Conservation (phyloP, 2,888 invertebrate species). For the Hirudinaria manillensis region DNA sequence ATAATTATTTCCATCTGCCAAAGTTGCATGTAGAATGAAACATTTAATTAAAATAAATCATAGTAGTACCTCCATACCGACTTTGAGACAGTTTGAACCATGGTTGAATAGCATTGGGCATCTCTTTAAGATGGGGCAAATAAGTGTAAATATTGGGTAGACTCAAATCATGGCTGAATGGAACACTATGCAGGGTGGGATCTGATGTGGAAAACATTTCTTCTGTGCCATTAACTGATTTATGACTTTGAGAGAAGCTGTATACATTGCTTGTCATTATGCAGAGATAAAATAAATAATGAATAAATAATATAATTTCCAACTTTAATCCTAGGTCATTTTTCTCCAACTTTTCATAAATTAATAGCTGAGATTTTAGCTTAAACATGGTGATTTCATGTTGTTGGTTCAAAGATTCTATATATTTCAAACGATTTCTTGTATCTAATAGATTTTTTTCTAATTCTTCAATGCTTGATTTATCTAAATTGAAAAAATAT, state of each 20-base stretch:
- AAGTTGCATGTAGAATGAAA: constrained; percentile 4
- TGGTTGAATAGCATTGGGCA: constrained; percentile 70
- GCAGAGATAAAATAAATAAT: background rate
- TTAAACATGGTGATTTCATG: constrained; percentile 56
- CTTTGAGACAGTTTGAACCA: constrained; percentile 71
- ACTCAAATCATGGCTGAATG: constrained; percentile 56
- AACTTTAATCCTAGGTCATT: background rate
- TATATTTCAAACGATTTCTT: constrained; percentile 70
- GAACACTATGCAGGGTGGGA: constrained; percentile 1
- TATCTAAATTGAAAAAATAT: constrained; percentile 12
- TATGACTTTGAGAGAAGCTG: constrained; percentile 2
- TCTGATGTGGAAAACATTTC: background rate
- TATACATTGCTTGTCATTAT: background rate
- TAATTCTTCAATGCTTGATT: constrained; percentile 61
- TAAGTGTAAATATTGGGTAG: constrained; percentile 77
- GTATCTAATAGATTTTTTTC: constrained; percentile 70
- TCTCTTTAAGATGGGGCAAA: constrained; percentile 76
- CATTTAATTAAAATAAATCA: background rate
- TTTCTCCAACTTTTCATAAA: background rate
- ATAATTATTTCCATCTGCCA: too few species aligned
- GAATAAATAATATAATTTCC: background rate
- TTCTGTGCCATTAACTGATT: background rate
- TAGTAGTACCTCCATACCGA: constrained; percentile 61
- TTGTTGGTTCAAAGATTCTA: constrained; percentile 72
- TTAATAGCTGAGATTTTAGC: background rate